These are phyloP conservation scores for Montipora sp. DNA, from an alignment of 64 coral and sea anemone species.

Conservation along the genomic window DNA sequence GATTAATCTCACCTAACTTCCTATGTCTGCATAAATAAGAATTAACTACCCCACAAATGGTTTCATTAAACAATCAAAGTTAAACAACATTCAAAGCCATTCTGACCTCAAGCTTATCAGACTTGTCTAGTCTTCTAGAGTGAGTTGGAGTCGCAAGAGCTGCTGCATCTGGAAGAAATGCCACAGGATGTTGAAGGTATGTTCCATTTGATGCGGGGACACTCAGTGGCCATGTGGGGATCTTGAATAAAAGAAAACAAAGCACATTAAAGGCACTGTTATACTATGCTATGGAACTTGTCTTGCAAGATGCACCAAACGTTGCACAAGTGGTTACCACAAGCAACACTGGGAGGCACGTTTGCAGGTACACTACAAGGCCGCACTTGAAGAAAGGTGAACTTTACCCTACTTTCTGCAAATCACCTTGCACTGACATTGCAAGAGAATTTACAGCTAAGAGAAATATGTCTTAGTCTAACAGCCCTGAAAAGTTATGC, in stretches of 20 bases:
- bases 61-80: not conserved
- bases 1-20: not conserved
- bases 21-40: not conserved
- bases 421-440: no score
- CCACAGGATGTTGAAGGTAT: slow-evolving; percentile 78
- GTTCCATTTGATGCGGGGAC: slow-evolving; percentile 90
- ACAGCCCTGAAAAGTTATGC: no score
- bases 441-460: no score
- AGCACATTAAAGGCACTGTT: not conserved
- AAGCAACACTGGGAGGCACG: no score
- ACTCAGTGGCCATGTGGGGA: slow-evolving; percentile 84
- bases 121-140: slow-evolving; percentile 90
- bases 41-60: not conserved
- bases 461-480: no score
- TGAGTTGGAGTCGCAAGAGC: slow-evolving; percentile 30
- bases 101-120: slow-evolving; percentile 90
- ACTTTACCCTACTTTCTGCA: no score
- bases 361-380: no score
- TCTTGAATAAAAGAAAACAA: slow-evolving; percentile 21
- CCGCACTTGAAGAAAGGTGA: no score
- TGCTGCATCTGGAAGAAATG: slow-evolving; percentile 81
- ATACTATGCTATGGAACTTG: no score
- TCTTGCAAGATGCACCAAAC: not conserved
- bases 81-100: not conserved
- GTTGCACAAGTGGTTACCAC: not conserved